These are phyloP conservation scores for Cyanoramphus novaezelandiae DNA, from an alignment of 2,113 vertebrate genomes.

Conservation along the genomic window DNA sequence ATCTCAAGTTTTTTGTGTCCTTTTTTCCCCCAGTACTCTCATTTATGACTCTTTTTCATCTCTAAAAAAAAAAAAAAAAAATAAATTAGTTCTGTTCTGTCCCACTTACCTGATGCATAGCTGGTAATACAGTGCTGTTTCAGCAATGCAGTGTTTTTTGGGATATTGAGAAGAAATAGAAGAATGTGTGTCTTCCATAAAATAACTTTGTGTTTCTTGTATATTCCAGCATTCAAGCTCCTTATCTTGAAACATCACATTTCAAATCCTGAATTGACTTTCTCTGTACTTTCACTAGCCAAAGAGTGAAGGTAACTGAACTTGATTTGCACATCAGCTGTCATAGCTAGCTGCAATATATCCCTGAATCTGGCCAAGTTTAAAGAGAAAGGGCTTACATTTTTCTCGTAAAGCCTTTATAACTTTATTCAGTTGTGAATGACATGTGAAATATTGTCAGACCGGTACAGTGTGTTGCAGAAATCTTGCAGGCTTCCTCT, in stretches of 20 bases:
- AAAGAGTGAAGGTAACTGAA: slow-evolving; percentile 4
- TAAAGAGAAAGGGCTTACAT: slow-evolving; percentile 4
- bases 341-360: neutral
- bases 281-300: slow-evolving; percentile 12
- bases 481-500: neutral
- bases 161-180: neutral
- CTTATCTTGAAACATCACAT: slow-evolving; percentile 49
- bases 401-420: neutral
- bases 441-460: neutral
- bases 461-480: neutral
- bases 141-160: neutral
- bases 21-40: neutral
- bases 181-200: neutral
- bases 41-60: neutral
- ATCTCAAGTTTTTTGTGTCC: neutral
- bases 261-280: slow-evolving; percentile 23
- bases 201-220: neutral
- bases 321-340: slow-evolving; percentile 19
- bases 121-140: neutral
- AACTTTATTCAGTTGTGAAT: slow-evolving; percentile 9
- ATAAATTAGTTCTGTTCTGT: neutral
- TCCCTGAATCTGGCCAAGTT: neutral
- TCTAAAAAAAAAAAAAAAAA: neutral
- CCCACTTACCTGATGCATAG: neutral
- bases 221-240: neutral